phyloP scores from a whole-genome alignment of 2,113 vertebrate genomes.

The Gasterosteus nipponicus region DNA sequence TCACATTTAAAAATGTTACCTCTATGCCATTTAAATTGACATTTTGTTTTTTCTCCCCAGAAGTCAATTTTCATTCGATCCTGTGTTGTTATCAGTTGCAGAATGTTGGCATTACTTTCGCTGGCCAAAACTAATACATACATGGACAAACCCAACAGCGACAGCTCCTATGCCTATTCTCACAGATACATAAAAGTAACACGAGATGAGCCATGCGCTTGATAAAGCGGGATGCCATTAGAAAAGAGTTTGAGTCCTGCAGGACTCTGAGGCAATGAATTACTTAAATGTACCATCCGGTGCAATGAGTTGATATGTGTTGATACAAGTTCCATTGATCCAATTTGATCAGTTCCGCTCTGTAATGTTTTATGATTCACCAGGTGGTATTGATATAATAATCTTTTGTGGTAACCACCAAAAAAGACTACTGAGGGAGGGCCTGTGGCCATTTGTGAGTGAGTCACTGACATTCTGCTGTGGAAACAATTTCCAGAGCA shows the following conservation, averaged over 20 bases:
- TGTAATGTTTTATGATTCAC: not conserved
- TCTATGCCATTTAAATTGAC: not conserved
- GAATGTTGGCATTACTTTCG: not conserved
- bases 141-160: too few relatives aligned
- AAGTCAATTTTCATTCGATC: slow-evolving; percentile 22
- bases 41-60: not conserved
- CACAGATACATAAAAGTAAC: slow-evolving; percentile 2
- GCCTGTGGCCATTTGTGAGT: slow-evolving; percentile 32
- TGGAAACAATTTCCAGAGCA: slow-evolving; percentile 35
- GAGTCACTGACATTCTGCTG: slow-evolving; percentile 39
- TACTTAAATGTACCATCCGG: slow-evolving; percentile 63
- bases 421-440: slow-evolving; percentile 27
- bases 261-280: slow-evolving; percentile 62
- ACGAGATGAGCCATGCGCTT: slow-evolving; percentile 6
- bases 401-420: slow-evolving; percentile 31
- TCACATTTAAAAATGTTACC: not conserved
- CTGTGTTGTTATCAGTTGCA: slow-evolving; percentile 17
- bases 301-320: slow-evolving; percentile 32
- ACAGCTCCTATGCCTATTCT: too few relatives aligned
- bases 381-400: slow-evolving; percentile 1
- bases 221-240: slow-evolving; percentile 25
- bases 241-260: slow-evolving; percentile 24
- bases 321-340: slow-evolving; percentile 37
- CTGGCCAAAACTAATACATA: slow-evolving; percentile 14
- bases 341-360: slow-evolving; percentile 22